Base-by-base conservation (phyloP, 1,140 invertebrate species). In the Archegozetes longisetosus region DNA sequence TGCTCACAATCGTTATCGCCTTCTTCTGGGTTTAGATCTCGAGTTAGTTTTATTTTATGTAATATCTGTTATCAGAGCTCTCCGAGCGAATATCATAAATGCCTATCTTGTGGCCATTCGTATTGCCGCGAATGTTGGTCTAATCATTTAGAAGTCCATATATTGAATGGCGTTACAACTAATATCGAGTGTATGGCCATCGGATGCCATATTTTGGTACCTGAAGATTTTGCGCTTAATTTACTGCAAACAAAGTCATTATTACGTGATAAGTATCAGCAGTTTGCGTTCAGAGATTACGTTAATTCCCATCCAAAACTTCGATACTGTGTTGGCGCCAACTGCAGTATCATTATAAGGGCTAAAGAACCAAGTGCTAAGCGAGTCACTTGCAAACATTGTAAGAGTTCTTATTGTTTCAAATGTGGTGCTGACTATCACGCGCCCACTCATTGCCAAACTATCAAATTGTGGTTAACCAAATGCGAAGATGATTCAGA, bases 401-500 rank as follows among this genome's bases (percentile, higher is more conserved):
- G 88, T 71, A 84, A 86, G 73, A 82, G 83, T 54, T 70, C 76
- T 54, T 91, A 88, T 73, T 92, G 88, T 76, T 92, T 86, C 68
- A 83, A 82, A 63, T 99, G 95, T 76, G 91, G 93, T 54, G 85
- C 84, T 66, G 87, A 94, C 66, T 98, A 99, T 73, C 95, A 98
- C 74, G 92, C 94, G 47, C 96, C 95, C 24, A 95, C 94, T 14
- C 90, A 95, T 73, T 99, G 96, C 75, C 78, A 82, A 64, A 88
- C 88, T 2, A 97, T 98, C 62, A 90, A 89, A 72, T 88, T 88
- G 67, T 99, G 96, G 96, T 75, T 97, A 25, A 95, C 90, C 9
- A 98, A 99, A 76, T 98, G 94, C 78, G 93, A 89, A 47, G 95
- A 98, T 76, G 95, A 98, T 76, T 95, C 91, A 62, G 95, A 98